Conservation (phyloP, 2,888 invertebrate genomes). For the Tanypteryx hageni region DNA sequence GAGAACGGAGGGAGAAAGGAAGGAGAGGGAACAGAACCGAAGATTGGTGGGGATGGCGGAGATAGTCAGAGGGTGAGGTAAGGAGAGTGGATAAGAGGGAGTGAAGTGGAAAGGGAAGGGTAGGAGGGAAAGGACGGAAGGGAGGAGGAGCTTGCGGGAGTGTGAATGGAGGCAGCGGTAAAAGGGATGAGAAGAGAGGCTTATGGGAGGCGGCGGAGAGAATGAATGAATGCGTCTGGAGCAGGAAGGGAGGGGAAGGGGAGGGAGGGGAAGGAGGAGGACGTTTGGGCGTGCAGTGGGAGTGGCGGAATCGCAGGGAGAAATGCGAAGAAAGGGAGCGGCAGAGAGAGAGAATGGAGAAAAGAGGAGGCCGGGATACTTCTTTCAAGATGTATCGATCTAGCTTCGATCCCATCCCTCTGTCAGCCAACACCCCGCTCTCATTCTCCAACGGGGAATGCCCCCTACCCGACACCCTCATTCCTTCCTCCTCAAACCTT, state of each 20-base stretch:
- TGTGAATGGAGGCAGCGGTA: not conserved
- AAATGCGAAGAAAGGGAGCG: too few species aligned
- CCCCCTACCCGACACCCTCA: not conserved
- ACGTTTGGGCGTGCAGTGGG: not conserved
- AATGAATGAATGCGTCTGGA: not conserved
- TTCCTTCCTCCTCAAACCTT: not conserved
- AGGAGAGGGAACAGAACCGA: not conserved
- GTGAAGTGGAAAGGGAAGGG: not conserved
- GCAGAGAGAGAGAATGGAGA: not conserved
- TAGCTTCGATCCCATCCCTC: conserved; percentile 44
- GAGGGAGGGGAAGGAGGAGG: not conserved
- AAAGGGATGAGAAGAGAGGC: not conserved
- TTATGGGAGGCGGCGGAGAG: not conserved
- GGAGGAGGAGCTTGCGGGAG: not conserved
- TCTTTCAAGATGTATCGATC: conserved; percentile 64
- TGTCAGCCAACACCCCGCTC: not conserved
- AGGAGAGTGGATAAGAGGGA: not conserved
- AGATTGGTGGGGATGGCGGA: not conserved
- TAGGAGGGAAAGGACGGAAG: not conserved
- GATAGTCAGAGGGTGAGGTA: not conserved
- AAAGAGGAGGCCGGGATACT: not conserved
- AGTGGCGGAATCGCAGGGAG: not conserved
- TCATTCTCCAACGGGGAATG: not conserved
- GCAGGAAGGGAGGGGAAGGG: not conserved
- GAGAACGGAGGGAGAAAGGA: not conserved